Evolutionary conservation across 2,888 invertebrate species (phyloP), one percentile per base, ranked within the genome.

Genomic region (Molanna angustata): DNA sequence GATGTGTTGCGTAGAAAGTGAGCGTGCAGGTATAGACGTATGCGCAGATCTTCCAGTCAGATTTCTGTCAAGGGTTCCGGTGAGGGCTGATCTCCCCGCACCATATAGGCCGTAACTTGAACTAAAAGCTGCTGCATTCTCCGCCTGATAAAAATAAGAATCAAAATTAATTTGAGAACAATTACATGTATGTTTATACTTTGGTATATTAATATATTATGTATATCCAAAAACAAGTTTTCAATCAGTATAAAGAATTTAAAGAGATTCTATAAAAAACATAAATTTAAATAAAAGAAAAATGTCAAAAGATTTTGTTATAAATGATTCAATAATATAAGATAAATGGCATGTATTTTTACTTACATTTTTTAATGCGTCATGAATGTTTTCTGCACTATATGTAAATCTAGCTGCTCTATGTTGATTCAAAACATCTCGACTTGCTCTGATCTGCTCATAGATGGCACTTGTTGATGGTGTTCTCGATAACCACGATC

Each of bases 391-490:
- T 73, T 94, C 94, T 27, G 94, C 94, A 64, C 94, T 94, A 74
- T 90, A 94, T 16, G 88, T 89, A 66, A 89, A 88, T 62, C 88
- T 78, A 59, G 87, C 86, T 19, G 86, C 83, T 61, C 86, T 79
- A 62, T 85, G 85, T 63, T 83, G 82, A 62, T 80, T 80, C 45
- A 82, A 72, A 56, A 82, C 76, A 61, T 89, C 90, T 56, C 90
- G 80, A 40, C 90, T 86, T 54, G 90, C 87, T 59, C 93, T 83
- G 68, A 94, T 87, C 65, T 91, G 86, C 68, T 94, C 94, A 69
- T 94, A 94, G 62, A 94, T 88, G 35, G 94, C 94, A 60, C 92
- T 92, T 53, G 94, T 94, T 56, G 93, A 93, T 1, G 91, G 91
- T 7, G 90, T 90, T 46, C 92, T 83, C 58, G 91, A 86, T 66